A percentile compares a stretch with the other conserved stretches of the same genome.
These are phyloP conservation scores for Platorchestia sp. DNA, from an alignment of 1,140 invertebrate species.

Conservation along the genomic window DNA sequence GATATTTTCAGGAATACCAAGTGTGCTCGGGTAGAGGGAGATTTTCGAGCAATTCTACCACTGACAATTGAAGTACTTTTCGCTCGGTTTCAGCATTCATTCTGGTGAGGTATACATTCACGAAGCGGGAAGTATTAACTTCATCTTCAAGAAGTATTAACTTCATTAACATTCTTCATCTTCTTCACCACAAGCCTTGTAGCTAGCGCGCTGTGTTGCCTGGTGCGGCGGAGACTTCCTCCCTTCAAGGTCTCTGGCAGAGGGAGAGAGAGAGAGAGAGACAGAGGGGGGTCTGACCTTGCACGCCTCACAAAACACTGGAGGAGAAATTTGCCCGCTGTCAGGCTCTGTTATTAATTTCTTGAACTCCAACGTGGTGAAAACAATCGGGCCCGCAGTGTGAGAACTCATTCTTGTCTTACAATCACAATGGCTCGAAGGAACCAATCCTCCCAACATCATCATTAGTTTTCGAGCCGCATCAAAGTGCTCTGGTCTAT, in stretches of 20 bases:
- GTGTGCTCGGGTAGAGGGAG: neutral
- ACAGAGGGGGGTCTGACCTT: constrained; percentile 3
- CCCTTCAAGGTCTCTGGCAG: neutral
- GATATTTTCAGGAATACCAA: neutral
- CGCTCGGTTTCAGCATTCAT: neutral
- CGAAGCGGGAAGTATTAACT: neutral
- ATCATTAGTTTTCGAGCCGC: neutral
- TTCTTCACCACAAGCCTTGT: neutral
- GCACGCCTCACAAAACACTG: neutral
- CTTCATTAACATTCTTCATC: too few relatives aligned
- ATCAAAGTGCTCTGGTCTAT: neutral
- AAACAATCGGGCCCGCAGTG: neutral
- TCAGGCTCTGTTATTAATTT: neutral
- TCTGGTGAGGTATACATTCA: neutral
- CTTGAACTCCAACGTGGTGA: neutral
- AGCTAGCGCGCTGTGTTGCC: neutral
- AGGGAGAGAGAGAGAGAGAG: neutral
- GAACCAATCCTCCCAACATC: neutral
- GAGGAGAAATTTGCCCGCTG: neutral
- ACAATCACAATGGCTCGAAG: neutral
- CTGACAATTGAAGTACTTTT: neutral
- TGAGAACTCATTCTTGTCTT: neutral
- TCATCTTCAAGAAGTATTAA: neutral
- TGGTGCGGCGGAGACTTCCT: neutral
- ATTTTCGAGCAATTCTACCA: neutral